These are phyloP conservation scores for Sebastes fasciatus DNA, from an alignment of 2,113 vertebrate species.

Conservation along the genomic window DNA sequence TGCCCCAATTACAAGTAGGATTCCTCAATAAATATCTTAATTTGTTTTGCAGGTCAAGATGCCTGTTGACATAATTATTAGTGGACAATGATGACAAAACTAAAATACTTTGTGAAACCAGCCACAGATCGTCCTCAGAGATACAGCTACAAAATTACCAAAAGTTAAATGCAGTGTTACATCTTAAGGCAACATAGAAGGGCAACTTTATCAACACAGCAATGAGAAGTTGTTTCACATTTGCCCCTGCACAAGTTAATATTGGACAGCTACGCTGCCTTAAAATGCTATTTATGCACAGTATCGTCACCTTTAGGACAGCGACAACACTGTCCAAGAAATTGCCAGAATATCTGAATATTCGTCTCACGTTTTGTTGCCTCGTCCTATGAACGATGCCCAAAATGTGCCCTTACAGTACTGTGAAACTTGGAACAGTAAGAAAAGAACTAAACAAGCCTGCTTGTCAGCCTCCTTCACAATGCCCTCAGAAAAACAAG, in stretches of 20 bases:
- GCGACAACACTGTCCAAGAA: conserved; percentile 29
- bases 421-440: conserved; percentile 51
- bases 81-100: neutral
- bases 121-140: conserved; percentile 13
- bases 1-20: neutral
- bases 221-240: neutral
- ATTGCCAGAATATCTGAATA: neutral
- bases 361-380: neutral
- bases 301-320: conserved; percentile 3
- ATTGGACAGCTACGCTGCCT: neutral
- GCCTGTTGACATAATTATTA: neutral
- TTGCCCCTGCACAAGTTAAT: neutral
- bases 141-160: conserved; percentile 22
- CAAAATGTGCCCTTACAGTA: conserved; percentile 61
- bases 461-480: conserved; percentile 70
- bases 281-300: neutral
- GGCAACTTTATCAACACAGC: conserved; percentile 5
- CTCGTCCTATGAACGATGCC: neutral
- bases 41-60: neutral
- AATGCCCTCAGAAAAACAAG: conserved; percentile 23
- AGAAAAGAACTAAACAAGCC: conserved; percentile 72
- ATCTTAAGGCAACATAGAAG: conserved; percentile 11
- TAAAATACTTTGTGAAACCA: conserved; percentile 18
- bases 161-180: conserved; percentile 15
- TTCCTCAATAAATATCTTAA: neutral